Evolutionary conservation across 2,113 vertebrate genomes (phyloP), one percentile per base, ranked within the genome.

Genomic region (Eclectus roratus): DNA sequence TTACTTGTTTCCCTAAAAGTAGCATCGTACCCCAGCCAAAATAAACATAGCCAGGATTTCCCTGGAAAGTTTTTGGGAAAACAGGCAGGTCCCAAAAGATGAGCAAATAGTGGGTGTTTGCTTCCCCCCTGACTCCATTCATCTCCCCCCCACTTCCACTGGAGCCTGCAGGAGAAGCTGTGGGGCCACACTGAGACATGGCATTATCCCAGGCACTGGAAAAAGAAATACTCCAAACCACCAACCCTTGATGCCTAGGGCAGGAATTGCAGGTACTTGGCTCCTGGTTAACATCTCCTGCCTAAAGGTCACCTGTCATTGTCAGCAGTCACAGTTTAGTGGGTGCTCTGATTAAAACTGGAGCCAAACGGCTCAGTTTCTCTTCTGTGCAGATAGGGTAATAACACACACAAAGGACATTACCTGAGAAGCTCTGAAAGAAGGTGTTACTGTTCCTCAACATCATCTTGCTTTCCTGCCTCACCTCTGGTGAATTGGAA

Each of bases 1-100:
- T 69, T 97, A 35, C 83, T 94, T 94, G 61, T 81, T 92, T 93
- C 47, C 46, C 66, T 95, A 93, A 89, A 94, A 95, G 73, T 56
- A 96, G 20, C 11, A 61, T 29, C 72, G 69, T 73, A n/a, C 73
- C 37, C 60, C 24, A 96, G 78, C 84, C 71, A 93, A 93, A 94
- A 39, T 82, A 74, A 80, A 53, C 13, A 13, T 49, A 82, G 50
- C 33, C 44, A 76, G 87, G 31, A 82, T 85, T 97, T 96, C 88
- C 89, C 44, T 79, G 81, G 61, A 80, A 95, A 76, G 4, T 69
- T 61, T 91, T 77, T 28, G 25, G 64, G 64, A 24, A 78, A 91
- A 68, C 6, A 49, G 33, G 20, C 58, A 80, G 44, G 55, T 74
- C 74, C 35, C 21, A 73, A 74, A 87, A 70, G 65, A 71, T 28